phyloP scores from a whole-genome alignment of 2,888 invertebrate genomes.

The Cyaniris semiargus region DNA sequence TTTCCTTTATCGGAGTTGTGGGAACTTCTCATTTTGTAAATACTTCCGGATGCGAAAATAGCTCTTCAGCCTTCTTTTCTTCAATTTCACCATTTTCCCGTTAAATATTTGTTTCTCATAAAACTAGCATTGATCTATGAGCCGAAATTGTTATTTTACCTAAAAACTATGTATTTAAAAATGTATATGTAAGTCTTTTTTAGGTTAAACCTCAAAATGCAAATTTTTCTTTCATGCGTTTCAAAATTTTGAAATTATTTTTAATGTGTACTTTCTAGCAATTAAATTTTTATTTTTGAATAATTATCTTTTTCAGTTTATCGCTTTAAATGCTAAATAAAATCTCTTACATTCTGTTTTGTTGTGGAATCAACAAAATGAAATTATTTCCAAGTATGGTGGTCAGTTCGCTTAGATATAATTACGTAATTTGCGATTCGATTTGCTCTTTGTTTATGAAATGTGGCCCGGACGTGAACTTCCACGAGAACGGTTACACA shows the following conservation, averaged over 20 bases:
- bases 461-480: conserved; percentile 27
- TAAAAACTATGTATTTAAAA: background rate
- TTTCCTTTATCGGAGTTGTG: background rate
- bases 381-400: conserved; percentile 8
- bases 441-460: conserved; percentile 25
- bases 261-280: conserved; percentile 7
- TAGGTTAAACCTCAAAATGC: background rate
- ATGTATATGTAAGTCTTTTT: background rate
- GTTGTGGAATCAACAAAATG: background rate
- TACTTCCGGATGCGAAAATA: background rate
- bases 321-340: background rate
- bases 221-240: background rate
- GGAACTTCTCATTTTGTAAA: background rate
- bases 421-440: conserved; percentile 35
- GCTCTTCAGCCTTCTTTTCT: too few relatives aligned
- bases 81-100: background rate
- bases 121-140: too few relatives aligned
- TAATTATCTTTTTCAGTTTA: background rate
- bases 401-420: background rate
- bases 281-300: background rate
- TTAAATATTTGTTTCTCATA: background rate
- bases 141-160: too few relatives aligned
- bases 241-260: conserved; percentile 9
- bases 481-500: conserved; percentile 27
- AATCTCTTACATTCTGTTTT: background rate